Evolutionary conservation across 2,113 vertebrate species (phyloP).

Genomic region (Bombycilla garrulus): DNA sequence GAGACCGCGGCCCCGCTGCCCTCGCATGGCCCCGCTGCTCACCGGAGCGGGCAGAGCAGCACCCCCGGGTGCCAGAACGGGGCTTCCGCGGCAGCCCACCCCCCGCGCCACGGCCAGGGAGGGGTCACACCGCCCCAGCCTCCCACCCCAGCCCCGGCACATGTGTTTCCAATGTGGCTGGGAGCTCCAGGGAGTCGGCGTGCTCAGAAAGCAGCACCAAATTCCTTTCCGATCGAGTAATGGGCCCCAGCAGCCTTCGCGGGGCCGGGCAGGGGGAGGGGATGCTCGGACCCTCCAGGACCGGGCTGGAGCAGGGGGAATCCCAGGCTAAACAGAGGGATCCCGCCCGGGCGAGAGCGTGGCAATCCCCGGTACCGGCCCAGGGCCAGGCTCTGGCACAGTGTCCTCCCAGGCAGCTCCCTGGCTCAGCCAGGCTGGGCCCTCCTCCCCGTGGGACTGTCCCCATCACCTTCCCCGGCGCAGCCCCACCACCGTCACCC

Average conservation of each 20-base stretch:
- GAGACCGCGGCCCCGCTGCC: not conserved
- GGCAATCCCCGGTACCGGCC: not conserved
- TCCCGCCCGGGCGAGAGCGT: not conserved
- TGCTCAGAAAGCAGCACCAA: slow-evolving; percentile 65
- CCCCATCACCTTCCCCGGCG: not conserved
- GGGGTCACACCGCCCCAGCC: not conserved
- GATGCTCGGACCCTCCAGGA: slow-evolving; percentile 52
- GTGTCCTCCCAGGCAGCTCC: not conserved
- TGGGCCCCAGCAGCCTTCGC: slow-evolving; percentile 69
- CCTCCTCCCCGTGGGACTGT: fast-evolving
- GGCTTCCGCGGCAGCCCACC: not conserved
- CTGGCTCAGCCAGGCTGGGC: not conserved
- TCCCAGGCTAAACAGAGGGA: slow-evolving; percentile 17
- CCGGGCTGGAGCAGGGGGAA: not conserved
- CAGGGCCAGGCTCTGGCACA: not conserved
- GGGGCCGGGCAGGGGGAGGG: slow-evolving; percentile 61
- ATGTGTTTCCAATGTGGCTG: slow-evolving; percentile 72
- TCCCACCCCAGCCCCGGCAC: slow-evolving; percentile 1
- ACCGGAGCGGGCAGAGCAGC: not conserved
- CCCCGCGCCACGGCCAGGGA: not conserved
- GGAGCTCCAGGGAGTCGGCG: slow-evolving; percentile 62
- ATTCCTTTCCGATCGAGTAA: slow-evolving; percentile 73
- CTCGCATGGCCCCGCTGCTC: not conserved
- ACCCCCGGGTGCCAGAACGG: not conserved
- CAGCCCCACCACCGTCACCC: not conserved